Evolutionary conservation across 2,888 invertebrate species (phyloP).

Genomic region (Tribolium freemani): DNA sequence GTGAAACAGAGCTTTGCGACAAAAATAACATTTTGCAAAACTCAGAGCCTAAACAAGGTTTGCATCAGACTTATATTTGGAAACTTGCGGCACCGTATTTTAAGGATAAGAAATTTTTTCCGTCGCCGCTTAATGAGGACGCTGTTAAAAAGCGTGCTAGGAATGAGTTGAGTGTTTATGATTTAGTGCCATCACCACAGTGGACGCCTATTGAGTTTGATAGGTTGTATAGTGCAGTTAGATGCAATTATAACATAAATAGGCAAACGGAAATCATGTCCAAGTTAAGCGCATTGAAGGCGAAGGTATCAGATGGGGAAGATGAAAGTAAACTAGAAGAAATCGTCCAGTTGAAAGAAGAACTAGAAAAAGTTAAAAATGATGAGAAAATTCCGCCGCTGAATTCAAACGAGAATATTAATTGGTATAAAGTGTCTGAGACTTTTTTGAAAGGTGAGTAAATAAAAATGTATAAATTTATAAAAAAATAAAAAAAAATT

Average conservation of each 20-base stretch:
- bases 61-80: conserved; percentile 39
- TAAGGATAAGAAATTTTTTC: conserved; percentile 72
- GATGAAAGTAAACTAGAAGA: conserved; percentile 72
- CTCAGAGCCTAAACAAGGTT: conserved; percentile 2
- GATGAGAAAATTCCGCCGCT: conserved; percentile 52
- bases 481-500: too few relatives aligned
- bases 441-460: conserved; percentile 60
- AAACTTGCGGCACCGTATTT: conserved; percentile 75
- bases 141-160: conserved; percentile 58
- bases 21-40: conserved; percentile 33
- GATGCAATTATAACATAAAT: conserved; percentile 53
- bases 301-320: conserved; percentile 38
- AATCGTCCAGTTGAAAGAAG: conserved; percentile 55
- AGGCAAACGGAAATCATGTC: conserved; percentile 46
- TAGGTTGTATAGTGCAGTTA: conserved; percentile 53
- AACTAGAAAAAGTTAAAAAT: conserved; percentile 40
- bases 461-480: too few relatives aligned
- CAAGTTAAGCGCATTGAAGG: conserved; percentile 33
- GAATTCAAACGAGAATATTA: conserved; percentile 67
- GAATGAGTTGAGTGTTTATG: conserved; percentile 53
- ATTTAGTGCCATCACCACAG: conserved; percentile 56
- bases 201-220: conserved; percentile 61
- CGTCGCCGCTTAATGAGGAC: conserved; percentile 75
- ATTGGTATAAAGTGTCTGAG: conserved; percentile 73
- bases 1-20: conserved; percentile 47